Evolutionary conservation across 2,888 invertebrate genomes (phyloP).

Genomic region (Elegia similella): DNA sequence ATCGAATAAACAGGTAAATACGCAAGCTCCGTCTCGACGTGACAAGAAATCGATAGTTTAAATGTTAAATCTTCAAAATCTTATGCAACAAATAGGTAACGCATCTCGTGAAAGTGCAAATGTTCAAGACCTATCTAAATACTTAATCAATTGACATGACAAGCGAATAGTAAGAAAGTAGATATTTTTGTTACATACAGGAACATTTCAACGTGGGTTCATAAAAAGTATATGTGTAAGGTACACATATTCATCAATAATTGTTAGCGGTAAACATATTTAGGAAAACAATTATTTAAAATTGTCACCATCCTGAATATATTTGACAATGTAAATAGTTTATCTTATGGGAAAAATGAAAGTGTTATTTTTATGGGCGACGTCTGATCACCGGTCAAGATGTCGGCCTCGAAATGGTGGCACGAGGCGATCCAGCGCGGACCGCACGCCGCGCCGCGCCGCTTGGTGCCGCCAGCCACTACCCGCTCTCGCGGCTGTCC

Average conservation of each 20-base stretch:
- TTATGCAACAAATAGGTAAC: constrained; percentile 43
- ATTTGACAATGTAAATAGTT: too few relatives aligned
- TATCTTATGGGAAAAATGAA: not conserved
- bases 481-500: not conserved
- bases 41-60: constrained; percentile 43
- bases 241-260: too few relatives aligned
- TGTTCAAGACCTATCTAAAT: constrained; percentile 28
- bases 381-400: constrained; percentile 19
- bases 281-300: too few relatives aligned
- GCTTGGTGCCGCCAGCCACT: not conserved
- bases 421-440: constrained; percentile 9
- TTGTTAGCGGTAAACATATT: too few relatives aligned
- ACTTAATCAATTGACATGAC: constrained; percentile 22
- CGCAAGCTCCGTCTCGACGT: constrained; percentile 47
- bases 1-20: constrained; percentile 33
- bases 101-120: constrained; percentile 48
- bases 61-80: constrained; percentile 51
- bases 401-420: constrained; percentile 19
- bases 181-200: not conserved
- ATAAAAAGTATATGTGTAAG: too few relatives aligned
- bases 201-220: too few relatives aligned
- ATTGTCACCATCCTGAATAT: too few relatives aligned
- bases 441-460: constrained; percentile 3
- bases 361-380: not conserved
- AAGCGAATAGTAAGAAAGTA: constrained; percentile 18